Evolutionary conservation across 2,797 vertebrate genomes (phyloP).

Genomic region (Hipposideros larvatus): DNA sequence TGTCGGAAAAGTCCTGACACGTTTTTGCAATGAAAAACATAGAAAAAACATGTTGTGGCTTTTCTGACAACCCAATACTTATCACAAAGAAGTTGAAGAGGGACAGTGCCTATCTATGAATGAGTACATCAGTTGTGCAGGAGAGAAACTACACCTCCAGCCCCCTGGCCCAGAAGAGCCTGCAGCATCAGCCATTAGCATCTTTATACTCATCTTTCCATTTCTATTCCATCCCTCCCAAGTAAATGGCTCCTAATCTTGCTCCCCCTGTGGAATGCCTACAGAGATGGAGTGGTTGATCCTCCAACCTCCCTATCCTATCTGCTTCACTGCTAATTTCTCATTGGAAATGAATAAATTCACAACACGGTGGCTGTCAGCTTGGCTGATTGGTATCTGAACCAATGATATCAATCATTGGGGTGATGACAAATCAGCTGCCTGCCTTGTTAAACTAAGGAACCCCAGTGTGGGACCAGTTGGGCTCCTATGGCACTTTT

Average conservation of each 20-base stretch:
- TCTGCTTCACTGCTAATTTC: neutral
- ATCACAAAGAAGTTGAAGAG: neutral
- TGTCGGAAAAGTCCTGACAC: too few relatives aligned
- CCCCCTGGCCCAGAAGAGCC: rapidly evolving
- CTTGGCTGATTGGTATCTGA: neutral
- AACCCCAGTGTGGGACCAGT: neutral
- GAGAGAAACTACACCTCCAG: neutral
- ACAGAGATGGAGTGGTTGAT: neutral
- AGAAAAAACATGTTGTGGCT: too few relatives aligned
- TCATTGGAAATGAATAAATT: conserved; percentile 40
- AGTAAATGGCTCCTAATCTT: neutral
- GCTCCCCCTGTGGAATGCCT: neutral
- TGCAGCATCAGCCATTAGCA: neutral
- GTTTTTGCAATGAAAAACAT: too few relatives aligned
- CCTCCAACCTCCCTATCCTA: neutral
- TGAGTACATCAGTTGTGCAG: neutral
- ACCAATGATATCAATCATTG: neutral
- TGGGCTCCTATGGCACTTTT: neutral
- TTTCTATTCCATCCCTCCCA: neutral
- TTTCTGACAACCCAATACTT: too few relatives aligned
- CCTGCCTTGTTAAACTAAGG: neutral
- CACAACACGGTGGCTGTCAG: neutral
- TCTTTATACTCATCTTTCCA: neutral
- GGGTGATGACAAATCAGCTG: neutral
- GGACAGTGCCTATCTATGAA: too few relatives aligned